Percentiles rank a stretch among this genome's conserved stretches.
These are phyloP conservation scores for Python bivittatus DNA, from an alignment of 2,113 vertebrate genomes.

Conservation along the genomic window DNA sequence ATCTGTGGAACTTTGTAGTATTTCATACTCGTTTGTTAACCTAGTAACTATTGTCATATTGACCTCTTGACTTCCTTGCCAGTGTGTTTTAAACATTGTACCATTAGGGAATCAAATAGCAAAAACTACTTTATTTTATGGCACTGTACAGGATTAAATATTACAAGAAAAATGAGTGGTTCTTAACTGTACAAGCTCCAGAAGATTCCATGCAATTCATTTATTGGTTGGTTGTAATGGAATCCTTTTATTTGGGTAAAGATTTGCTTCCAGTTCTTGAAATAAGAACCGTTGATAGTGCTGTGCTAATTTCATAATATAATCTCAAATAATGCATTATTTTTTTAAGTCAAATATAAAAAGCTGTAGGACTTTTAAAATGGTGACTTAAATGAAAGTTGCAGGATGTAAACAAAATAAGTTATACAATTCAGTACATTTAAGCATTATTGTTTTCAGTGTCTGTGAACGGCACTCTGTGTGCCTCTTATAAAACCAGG, in stretches of 20 bases:
- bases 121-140: not conserved
- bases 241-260: conserved; percentile 73
- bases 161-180: conserved; percentile 40
- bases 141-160: conserved; percentile 7
- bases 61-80: conserved; percentile 49
- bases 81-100: not conserved
- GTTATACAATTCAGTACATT: not conserved
- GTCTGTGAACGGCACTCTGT: not conserved
- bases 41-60: not conserved
- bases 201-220: conserved; percentile 67
- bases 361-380: conserved; percentile 17
- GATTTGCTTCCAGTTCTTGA: conserved; percentile 54
- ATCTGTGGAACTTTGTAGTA: not conserved
- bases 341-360: conserved; percentile 4
- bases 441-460: not conserved
- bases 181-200: conserved; percentile 51
- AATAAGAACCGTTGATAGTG: conserved; percentile 53
- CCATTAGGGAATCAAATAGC: rapidly evolving
- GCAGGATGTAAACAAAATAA: conserved; percentile 63
- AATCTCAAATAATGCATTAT: not conserved
- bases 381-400: conserved; percentile 50
- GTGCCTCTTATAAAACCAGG: not conserved
- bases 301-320: conserved; percentile 49
- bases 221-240: conserved; percentile 67
- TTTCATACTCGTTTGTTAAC: conserved; percentile 10